Base-by-base conservation (phyloP, 53 echinoderm and acorn worm genomes). In the Antedon mediterranea region DNA sequence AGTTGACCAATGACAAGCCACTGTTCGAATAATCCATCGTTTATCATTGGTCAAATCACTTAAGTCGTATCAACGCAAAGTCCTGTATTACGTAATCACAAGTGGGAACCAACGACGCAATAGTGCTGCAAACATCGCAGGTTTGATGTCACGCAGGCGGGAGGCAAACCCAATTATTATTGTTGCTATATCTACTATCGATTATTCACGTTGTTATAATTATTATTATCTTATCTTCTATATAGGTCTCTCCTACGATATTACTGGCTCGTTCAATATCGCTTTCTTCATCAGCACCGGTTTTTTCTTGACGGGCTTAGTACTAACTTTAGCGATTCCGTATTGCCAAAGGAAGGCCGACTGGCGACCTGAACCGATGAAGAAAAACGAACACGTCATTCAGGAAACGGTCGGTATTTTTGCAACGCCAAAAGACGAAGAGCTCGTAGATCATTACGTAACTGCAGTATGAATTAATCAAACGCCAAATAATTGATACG, bases 211-310 rank as follows among this genome's bases (percentile, higher is more conserved):
- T 4, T 37, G 37, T n/a, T n/a, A n/a, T 37, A n/a, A n/a, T n/a
- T n/a, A 37, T 37, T 11, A 37, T 30, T 73, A 42, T 43, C 43
- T 77, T 0, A 29, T 4, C 32, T 32, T 4, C 20, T 34, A 42
- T 34, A 42, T 72, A 94, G 91, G 94, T 30, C 81, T 80, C 34
- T 84, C 94, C 13, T 94, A 87, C 43, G 94, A 94, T 43, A 73
- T 83, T 30, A 94, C 94, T 4, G 71, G 76, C 32, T 81, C 85
- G 14, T 94, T 94, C 78, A 83, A 91, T 79, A 86, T 91, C 3
- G 94, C 94, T 13, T 94, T 94, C 83, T 89, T 89, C 85, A 87
- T 94, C 43, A 91, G 91, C n/a, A 91, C 91, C n/a, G 79, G 75
- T 27, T 86, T 94, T 82, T 91, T 89, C 42, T 0, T 83, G 30